Percentiles rank a stretch among this genome's conserved stretches.
Conservation (phyloP, 2,113 vertebrate genomes). For the Butorides virescens region DNA sequence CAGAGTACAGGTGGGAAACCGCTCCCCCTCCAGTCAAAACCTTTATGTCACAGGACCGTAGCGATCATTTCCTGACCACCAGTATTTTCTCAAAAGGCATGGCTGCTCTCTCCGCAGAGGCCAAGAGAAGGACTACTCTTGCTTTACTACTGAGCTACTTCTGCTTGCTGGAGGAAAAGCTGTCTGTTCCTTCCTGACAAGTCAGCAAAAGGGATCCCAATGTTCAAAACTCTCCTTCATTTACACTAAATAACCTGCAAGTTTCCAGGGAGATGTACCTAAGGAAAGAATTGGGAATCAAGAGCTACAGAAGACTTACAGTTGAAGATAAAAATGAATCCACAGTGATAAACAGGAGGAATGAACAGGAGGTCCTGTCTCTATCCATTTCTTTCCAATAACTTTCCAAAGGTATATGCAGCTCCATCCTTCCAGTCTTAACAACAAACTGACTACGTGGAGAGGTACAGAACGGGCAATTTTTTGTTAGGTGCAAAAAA, state of each 20-base stretch:
- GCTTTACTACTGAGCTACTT: neutral
- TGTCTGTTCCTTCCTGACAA: neutral
- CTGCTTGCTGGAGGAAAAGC: neutral
- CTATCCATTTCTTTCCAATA: neutral
- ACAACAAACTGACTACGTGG: neutral
- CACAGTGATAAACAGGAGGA: neutral
- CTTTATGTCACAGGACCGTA: neutral
- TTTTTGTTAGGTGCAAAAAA: neutral
- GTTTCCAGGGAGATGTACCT: neutral
- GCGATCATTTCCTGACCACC: neutral
- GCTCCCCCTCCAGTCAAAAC: neutral
- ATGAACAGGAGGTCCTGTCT: neutral
- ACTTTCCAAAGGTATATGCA: neutral
- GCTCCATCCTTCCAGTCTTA: neutral
- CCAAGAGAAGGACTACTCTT: neutral
- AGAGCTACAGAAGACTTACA: neutral
- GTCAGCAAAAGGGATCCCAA: neutral
- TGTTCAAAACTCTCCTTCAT: neutral
- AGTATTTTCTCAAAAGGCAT: neutral
- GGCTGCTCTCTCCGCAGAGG: neutral
- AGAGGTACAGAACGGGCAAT: neutral
- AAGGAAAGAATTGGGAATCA: neutral
- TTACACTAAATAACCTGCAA: neutral
- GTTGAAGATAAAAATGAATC: neutral
- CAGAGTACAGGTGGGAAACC: neutral